A percentile compares a stretch with the other conserved stretches of the same genome.
These are phyloP conservation scores for Lepidocyrtinus sp. DNA, from an alignment of 2,888 invertebrate species.

Conservation along the genomic window DNA sequence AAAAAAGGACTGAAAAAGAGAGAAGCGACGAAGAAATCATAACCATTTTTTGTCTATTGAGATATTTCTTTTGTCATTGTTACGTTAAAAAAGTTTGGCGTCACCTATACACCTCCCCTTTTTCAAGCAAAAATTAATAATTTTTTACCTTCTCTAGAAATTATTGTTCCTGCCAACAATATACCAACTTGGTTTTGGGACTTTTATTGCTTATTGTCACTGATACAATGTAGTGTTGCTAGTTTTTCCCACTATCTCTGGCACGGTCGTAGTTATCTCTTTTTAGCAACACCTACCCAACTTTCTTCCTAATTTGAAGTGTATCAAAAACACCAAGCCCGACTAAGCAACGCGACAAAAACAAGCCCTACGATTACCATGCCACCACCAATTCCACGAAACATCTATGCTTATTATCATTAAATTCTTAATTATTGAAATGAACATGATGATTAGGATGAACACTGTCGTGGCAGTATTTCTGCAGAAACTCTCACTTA, in stretches of 20 bases:
- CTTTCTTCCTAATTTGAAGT: not conserved
- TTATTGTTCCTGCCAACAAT: not conserved
- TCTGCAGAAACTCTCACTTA: conserved; percentile 35
- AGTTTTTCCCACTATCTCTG: not conserved
- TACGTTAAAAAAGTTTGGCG: not conserved
- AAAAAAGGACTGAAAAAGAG: not conserved
- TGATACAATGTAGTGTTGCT: not conserved
- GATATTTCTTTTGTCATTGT: not conserved
- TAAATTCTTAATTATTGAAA: conserved; percentile 38
- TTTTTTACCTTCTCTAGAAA: not conserved
- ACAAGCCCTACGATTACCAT: not conserved
- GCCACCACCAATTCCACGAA: conserved; percentile 1
- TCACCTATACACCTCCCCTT: not conserved
- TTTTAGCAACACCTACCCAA: not conserved
- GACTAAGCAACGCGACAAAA: not conserved
- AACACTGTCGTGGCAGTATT: no score
- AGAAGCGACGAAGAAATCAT: not conserved
- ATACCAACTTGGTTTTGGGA: not conserved
- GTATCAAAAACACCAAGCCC: not conserved
- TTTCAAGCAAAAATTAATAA: not conserved
- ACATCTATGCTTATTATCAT: conserved; percentile 5
- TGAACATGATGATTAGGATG: not conserved
- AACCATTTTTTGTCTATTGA: not conserved
- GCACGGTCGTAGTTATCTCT: not conserved
- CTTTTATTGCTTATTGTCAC: not conserved